phyloP scores from a whole-genome alignment of 2,113 vertebrate genomes.

The Cyanoderma ruficeps region DNA sequence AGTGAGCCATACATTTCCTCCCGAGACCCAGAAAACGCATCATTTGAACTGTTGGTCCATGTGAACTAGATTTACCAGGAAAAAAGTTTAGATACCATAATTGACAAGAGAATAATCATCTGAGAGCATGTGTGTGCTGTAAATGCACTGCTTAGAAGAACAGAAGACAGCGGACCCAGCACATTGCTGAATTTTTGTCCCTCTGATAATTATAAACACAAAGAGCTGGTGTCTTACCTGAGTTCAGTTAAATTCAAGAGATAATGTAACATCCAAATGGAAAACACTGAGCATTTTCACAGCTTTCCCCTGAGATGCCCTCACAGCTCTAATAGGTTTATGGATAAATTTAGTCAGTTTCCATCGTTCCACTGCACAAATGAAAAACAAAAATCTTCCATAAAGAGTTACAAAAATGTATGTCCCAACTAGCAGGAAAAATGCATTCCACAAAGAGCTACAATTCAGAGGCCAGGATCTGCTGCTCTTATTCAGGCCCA shows the following conservation, averaged over 20 bases:
- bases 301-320: neutral
- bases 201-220: neutral
- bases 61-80: slow-evolving; percentile 59
- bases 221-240: neutral
- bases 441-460: neutral
- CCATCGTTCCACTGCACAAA: neutral
- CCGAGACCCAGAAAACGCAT: slow-evolving; percentile 24
- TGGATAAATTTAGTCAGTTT: neutral
- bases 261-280: neutral
- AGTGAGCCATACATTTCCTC: slow-evolving; percentile 34
- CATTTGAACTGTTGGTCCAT: slow-evolving; percentile 55
- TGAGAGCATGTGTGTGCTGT: neutral
- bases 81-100: slow-evolving; percentile 49
- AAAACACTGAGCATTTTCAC: neutral
- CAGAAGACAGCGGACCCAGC: slow-evolving; percentile 43
- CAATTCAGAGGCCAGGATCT: neutral
- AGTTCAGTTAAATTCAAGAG: neutral
- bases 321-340: neutral
- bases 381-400: neutral
- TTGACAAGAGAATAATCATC: slow-evolving; percentile 37
- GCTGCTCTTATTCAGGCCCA: neutral
- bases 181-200: slow-evolving; percentile 27
- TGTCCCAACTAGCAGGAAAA: neutral
- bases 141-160: slow-evolving; percentile 59
- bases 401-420: neutral